Percentiles rank a stretch among this genome's conserved stretches.
These are phyloP conservation scores for Lissocephala sabroskyi DNA, from an alignment of 2,888 invertebrate species.

Conservation along the genomic window DNA sequence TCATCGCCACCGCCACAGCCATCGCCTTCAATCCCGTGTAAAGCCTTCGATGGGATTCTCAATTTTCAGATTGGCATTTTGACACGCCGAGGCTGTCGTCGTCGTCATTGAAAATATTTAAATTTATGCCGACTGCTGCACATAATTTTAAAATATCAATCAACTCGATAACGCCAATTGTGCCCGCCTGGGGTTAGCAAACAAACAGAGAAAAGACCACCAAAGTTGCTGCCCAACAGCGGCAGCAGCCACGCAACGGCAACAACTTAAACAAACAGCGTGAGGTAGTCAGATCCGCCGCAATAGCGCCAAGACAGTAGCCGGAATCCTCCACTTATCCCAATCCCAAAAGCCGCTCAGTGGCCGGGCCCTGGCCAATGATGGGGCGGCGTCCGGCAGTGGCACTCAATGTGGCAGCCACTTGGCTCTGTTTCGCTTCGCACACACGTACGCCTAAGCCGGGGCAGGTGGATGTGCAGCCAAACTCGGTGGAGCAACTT, in stretches of 20 bases:
- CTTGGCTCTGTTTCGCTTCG: slow-evolving; percentile 7
- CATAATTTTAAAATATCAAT: slow-evolving; percentile 64
- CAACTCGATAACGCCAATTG: slow-evolving; percentile 59
- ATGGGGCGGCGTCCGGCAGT: slow-evolving; percentile 10
- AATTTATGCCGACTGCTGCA: slow-evolving; percentile 62
- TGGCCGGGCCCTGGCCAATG: slow-evolving; percentile 10
- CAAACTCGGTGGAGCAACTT: slow-evolving; percentile 39
- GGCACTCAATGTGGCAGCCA: slow-evolving; percentile 23
- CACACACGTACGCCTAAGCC: background rate
- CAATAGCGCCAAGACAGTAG: slow-evolving; percentile 1
- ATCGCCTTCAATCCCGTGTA: no score
- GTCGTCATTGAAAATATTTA: slow-evolving; percentile 39
- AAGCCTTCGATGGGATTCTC: background rate
- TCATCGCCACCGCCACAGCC: background rate
- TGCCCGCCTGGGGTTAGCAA: slow-evolving; percentile 5
- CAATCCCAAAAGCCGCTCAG: slow-evolving; percentile 47
- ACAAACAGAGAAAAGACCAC: slow-evolving; percentile 36
- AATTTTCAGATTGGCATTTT: slow-evolving; percentile 50
- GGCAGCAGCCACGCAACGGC: background rate
- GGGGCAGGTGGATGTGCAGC: slow-evolving; percentile 14
- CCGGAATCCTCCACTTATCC: slow-evolving; percentile 28
- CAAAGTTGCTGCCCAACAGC: slow-evolving; percentile 19
- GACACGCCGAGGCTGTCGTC: slow-evolving; percentile 20
- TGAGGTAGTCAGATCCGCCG: background rate
- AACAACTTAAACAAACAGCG: background rate